These are phyloP conservation scores for Haliclystus octoradiatus DNA, from an alignment of 30 jellyfish, hydroid and myxozoan genomes.

Conservation along the genomic window DNA sequence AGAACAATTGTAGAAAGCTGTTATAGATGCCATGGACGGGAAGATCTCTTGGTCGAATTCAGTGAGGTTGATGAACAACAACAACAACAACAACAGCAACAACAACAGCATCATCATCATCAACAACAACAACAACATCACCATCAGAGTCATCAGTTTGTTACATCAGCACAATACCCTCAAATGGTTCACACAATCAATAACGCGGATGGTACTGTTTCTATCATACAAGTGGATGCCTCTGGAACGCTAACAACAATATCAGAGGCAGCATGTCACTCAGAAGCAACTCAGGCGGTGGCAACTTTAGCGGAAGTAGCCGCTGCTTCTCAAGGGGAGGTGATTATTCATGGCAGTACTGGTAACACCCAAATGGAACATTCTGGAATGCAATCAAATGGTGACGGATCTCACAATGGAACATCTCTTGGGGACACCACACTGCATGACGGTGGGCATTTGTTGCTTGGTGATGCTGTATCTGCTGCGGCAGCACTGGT, in stretches of 20 bases:
- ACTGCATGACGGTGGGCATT: slow-evolving; percentile 79
- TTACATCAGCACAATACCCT: slow-evolving; percentile 60
- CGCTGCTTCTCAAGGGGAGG: slow-evolving; percentile 91
- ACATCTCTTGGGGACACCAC: slow-evolving; percentile 56
- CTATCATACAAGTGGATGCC: slow-evolving; percentile 95
- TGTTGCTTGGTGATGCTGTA: slow-evolving; percentile 64
- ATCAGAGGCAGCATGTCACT: slow-evolving; percentile 79
- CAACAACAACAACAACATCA: slow-evolving; percentile 27
- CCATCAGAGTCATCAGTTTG: slow-evolving; percentile 44
- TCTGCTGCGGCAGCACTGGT: slow-evolving; percentile 88
- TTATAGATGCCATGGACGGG: slow-evolving; percentile 88
- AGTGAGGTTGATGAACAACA: slow-evolving; percentile 42
- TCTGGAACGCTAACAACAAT: slow-evolving; percentile 89
- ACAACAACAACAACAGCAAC: slow-evolving; percentile 35
- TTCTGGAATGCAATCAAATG: slow-evolving; percentile 36
- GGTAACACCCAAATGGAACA: slow-evolving; percentile 43
- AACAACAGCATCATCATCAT: slow-evolving; percentile 42
- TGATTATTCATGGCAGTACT: slow-evolving; percentile 24
- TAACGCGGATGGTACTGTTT: slow-evolving; percentile 95
- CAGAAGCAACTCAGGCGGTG: slow-evolving; percentile 97
- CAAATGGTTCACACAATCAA: slow-evolving; percentile 93
- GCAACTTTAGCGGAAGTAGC: slow-evolving; percentile 98
- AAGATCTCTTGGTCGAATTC: slow-evolving; percentile 77
- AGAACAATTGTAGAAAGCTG: slow-evolving; percentile 75
- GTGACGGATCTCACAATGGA: slow-evolving; percentile 17